A percentile compares a stretch with the other conserved stretches of the same genome.
Conservation (phyloP, 2,113 vertebrate genomes). For the Gymnocephalus cernua region DNA sequence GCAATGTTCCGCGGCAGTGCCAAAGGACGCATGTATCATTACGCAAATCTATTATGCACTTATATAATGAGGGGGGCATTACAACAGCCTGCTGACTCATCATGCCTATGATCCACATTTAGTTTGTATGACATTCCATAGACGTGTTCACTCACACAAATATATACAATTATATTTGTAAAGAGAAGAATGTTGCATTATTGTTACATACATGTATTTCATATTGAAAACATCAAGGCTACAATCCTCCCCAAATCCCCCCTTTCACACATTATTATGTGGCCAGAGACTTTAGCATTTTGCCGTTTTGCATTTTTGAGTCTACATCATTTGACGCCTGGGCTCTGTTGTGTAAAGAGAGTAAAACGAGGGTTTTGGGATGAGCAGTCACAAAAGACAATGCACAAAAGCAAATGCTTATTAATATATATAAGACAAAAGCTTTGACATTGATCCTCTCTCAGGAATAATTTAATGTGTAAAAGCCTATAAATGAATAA, state of each 20-base stretch:
- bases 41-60: not conserved
- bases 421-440: not conserved
- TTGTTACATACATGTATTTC: not conserved
- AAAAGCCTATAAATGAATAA: not conserved
- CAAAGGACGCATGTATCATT: constrained; percentile 1
- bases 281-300: not conserved
- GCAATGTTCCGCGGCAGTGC: not conserved
- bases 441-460: not conserved
- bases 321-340: not conserved
- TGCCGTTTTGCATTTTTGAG: not conserved
- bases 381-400: not conserved
- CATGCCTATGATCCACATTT: not conserved
- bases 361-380: not conserved
- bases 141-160: no score
- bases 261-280: not conserved
- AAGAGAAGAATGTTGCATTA: not conserved
- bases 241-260: not conserved
- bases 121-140: not conserved
- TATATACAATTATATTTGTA: not conserved
- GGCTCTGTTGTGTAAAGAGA: not conserved
- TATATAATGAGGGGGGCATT: not conserved
- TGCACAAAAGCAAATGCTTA: not conserved
- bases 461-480: not conserved
- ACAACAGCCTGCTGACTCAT: constrained; percentile 10
- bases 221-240: not conserved